A percentile compares a stretch with the other conserved stretches of the same genome.
phyloP scores from a whole-genome alignment of 2,888 invertebrate genomes.

The Ormia ochracea region DNA sequence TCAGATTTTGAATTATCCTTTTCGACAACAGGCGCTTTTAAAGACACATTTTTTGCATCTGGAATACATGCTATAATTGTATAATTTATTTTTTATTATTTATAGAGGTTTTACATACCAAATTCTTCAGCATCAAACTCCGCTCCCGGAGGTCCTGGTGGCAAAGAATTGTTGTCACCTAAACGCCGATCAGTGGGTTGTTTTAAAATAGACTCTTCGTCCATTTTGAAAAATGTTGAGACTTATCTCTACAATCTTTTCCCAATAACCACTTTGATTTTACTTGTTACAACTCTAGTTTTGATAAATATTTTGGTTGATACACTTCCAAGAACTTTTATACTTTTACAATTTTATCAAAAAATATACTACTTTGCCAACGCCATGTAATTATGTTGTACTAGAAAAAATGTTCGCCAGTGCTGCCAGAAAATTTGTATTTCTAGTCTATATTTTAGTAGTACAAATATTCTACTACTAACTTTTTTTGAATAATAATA shows the following conservation, averaged over 20 bases:
- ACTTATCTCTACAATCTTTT: not conserved
- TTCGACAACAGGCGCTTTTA: conserved; percentile 42
- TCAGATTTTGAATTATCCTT: conserved; percentile 59
- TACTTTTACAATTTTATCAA: not conserved
- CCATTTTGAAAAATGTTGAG: conserved; percentile 67
- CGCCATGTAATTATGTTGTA: not conserved
- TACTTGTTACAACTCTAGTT: not conserved
- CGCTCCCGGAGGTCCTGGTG: conserved; percentile 74
- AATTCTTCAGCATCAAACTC: conserved; percentile 68
- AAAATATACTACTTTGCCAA: not conserved
- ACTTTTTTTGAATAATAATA: too few relatives aligned
- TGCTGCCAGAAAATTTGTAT: not conserved
- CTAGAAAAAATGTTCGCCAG: not conserved
- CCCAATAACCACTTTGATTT: not conserved
- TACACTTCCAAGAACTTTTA: not conserved
- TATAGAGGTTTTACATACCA: conserved; percentile 58
- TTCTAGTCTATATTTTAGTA: not conserved
- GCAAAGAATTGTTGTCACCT: conserved; percentile 68
- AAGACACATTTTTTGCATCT: conserved; percentile 50
- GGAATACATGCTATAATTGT: not conserved
- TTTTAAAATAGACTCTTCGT: conserved; percentile 71
- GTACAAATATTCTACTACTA: too few relatives aligned
- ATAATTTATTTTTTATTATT: not conserved
- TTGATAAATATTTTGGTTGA: not conserved
- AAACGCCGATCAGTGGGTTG: conserved; percentile 71